Conservation (phyloP, 2,797 vertebrate species). For the Euphonia xanthogaster region DNA sequence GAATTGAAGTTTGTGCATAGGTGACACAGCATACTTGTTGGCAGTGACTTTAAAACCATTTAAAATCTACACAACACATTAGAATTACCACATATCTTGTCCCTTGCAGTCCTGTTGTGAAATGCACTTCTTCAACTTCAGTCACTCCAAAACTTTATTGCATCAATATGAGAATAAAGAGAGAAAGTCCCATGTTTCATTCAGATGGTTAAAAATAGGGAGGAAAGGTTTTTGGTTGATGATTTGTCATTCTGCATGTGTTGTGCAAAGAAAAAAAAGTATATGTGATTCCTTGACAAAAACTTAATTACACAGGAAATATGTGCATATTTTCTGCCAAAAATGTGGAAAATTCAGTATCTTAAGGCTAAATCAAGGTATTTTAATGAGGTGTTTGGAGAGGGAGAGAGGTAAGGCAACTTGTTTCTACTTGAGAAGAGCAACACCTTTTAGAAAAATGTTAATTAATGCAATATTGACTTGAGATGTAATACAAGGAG, state of each 20-base stretch:
- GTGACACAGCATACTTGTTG: neutral
- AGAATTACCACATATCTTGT: neutral
- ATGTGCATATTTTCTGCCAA: neutral
- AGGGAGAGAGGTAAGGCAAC: neutral
- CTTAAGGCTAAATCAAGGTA: conserved; percentile 3
- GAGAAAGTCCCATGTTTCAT: neutral
- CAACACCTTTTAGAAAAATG: conserved; percentile 16
- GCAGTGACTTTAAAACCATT: neutral
- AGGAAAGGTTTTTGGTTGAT: neutral
- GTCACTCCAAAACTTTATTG: neutral
- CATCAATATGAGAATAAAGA: neutral
- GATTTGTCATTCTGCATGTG: neutral
- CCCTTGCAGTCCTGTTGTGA: conserved; percentile 9
- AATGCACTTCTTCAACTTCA: neutral
- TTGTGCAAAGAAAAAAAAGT: neutral
- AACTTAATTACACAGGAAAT: neutral
- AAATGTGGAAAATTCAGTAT: conserved; percentile 8
- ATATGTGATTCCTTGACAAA: neutral
- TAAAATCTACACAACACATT: neutral
- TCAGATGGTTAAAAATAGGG: neutral
- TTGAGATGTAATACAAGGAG: neutral
- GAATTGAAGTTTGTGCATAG: neutral
- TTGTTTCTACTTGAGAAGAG: conserved; percentile 30
- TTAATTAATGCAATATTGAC: conserved; percentile 9
- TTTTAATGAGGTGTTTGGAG: neutral